Base-by-base conservation (phyloP, 1,140 invertebrate genomes). In the Ectropis grisescens region DNA sequence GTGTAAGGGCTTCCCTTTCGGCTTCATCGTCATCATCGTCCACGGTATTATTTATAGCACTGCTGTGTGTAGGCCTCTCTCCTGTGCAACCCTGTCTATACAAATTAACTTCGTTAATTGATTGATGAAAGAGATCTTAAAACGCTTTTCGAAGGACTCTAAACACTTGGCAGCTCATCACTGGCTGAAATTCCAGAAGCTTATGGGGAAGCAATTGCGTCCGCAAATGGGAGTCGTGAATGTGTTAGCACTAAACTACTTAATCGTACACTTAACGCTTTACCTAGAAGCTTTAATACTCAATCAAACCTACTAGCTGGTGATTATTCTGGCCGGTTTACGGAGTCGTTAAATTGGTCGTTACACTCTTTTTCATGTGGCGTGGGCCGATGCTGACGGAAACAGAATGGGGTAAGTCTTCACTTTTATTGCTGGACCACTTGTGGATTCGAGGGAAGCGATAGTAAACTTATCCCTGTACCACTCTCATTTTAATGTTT, bases 321-420 rank as follows among this genome's bases (percentile, higher is more conserved):
- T 12, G 26, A 49, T 49, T 51, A 53, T 58, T 68, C 55, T 50
- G 48, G 37, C 52, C 37, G 47, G 43, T 66, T 70, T 59, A 69
- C 54, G 37, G 48, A 65, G 47, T 59, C 51, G 56, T 75, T 71
- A 71, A 72, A 65, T 27, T 52, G 60, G n/a, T 58, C 51, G 47
- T 66, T 67, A 53, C 45, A 48, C 44, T 61, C 43, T 64, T 64
- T 76, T 74, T 67, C 69, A 74, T 76, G 71, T 66, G 67, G 50
- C 44, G 71, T 43, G 37, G 28, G 34, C 37, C 27, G 45, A 37
- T 42, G 37, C 25, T 37, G 52, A 44, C 48, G 41, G 47, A 41
- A 58, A 43, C 54, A 84, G 82, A 83, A 84, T 70, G 82, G 82
- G 78, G 82, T 85, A 71, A 83, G 83, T 83, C 27, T 30, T 9